Base-by-base conservation (phyloP, 1,140 invertebrate species). In the Aphelinus certus region DNA sequence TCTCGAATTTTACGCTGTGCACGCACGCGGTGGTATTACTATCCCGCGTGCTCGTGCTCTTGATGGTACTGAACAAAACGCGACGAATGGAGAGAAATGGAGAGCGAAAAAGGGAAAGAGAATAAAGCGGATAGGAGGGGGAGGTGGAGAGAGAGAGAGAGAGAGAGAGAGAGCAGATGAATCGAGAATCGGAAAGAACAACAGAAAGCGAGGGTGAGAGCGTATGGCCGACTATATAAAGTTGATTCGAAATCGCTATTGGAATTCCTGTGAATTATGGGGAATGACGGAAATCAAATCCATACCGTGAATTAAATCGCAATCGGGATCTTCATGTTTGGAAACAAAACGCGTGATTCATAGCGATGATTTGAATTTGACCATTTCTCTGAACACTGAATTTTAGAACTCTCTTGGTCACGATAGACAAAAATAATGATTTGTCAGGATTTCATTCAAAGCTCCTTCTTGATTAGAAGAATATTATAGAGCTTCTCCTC, bases 1-100 rank as follows among this genome's bases (percentile, higher is more conserved):
- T n/a, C 73, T 78, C 67, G 73, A 79, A 79, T 83, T 80, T 79
- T 75, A 83, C 78, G 80, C 79, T 81, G 83, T 78, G 80, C 83
- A 76, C 72, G 79, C 84, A 84, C 83, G 81, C 82, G 83, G 83
- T 80, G 78, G 82, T 83, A 79, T 80, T 78, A 77, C 77, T 81
- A 80, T 75, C 68, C 79, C 79, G 75, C 26, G 78, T 78, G 72
- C 60, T 79, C 68, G 71, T 68, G 57, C 74, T 76, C 66, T 73
- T 76, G 67, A 75, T 49, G 63, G 60, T 43, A 64, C 53, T 5
- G 60, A 56, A 64, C 10, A 72, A 64, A 57, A 64, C 43, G 46
- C 61, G 5, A 76, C 45, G 67, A 65, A 75, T 67, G 53, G 64
- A 68, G 67, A 58, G 76, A 63, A 73, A 73, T 73, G 75, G 78